Percentiles rank a stretch among this genome's conserved stretches.
Conservation (phyloP, 1,140 invertebrate species). For the Bombus cullumanus region DNA sequence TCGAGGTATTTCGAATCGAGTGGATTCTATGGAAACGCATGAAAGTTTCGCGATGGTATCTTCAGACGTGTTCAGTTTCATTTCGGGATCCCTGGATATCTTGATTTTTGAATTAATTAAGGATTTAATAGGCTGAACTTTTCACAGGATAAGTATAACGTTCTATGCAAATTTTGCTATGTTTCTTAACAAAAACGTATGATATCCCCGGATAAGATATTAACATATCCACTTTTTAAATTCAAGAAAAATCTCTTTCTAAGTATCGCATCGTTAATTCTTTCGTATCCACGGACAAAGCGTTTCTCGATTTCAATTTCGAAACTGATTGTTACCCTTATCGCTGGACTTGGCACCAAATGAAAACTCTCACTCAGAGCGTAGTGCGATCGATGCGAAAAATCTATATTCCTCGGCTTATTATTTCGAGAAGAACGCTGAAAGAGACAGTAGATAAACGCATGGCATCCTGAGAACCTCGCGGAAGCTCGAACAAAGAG, state of each 20-base stretch:
- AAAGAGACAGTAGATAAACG: not conserved
- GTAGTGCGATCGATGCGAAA: not conserved
- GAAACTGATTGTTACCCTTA: too few relatives aligned
- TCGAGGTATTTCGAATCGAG: not conserved
- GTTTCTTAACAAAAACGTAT: not conserved
- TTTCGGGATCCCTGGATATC: not conserved
- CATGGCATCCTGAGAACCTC: not conserved
- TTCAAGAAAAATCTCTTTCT: too few relatives aligned
- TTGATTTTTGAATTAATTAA: slow-evolving; percentile 3
- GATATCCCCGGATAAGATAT: not conserved
- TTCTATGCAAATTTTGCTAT: not conserved
- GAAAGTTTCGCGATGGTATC: slow-evolving; percentile 11
- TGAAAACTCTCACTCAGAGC: too few relatives aligned
- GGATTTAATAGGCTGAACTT: not conserved
- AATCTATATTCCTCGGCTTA: not conserved
- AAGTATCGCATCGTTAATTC: too few relatives aligned
- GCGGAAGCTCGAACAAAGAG: not conserved
- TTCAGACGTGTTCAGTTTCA: slow-evolving; percentile 5
- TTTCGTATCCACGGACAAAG: too few relatives aligned
- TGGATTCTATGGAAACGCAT: not conserved
- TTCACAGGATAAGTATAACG: not conserved
- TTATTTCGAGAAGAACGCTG: not conserved
- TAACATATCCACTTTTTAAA: not conserved
- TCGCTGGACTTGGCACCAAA: too few relatives aligned
- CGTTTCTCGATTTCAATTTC: too few relatives aligned